Evolutionary conservation across 2,888 invertebrate species (phyloP), one percentile per base, ranked within the genome.

Genomic region (Drosophila prolongata): DNA sequence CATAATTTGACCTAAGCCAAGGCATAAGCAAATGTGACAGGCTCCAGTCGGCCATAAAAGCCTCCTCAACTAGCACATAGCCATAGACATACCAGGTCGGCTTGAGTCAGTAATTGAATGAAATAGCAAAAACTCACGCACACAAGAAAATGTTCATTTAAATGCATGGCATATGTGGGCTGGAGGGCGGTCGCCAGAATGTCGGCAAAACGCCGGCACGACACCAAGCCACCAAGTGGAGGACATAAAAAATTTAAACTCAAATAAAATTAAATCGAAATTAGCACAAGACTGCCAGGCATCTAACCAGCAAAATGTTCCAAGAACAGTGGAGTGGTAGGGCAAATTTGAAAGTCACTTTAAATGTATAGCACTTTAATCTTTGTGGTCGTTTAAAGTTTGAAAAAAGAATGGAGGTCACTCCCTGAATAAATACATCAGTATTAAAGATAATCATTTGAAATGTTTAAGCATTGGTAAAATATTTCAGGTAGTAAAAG

Each of bases 1-100:
- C 89, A 83, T 88, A 83, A 83, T 88, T 83, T 83, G 87, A 73
- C 67, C 80, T 76, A 86, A 86, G 80, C 78, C 80, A 76, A 79
- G 78, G 56, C 72, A 80, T 72, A 84, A 73, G 81, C 75, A 78
- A 79, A 86, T 78, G 86, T 77, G 79, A 60, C 73, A 74, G 75
- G 57, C 69, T 75, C 69, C 61, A 69, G 55, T 75, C 49, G 43
- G 54, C 43, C 47, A 71, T 77, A 77, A 85, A 75, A 77, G 69
- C 56, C 74, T 46, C 44, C 37, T 46, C 46, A 58, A n/a, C 58
- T 14, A 5, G 24, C 60, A 40, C 50, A 27, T 8, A 27, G 13
- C 52, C 44, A 46, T 40, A n/a, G 35, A 64, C 64, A 62, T 58
- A 53, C 54, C 82, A 74, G 67, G 67, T 74, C 81, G 65, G 68